Percentiles rank a stretch among this genome's conserved stretches.
phyloP scores from a whole-genome alignment of 2,797 vertebrate genomes.

The Lithobates pipiens region DNA sequence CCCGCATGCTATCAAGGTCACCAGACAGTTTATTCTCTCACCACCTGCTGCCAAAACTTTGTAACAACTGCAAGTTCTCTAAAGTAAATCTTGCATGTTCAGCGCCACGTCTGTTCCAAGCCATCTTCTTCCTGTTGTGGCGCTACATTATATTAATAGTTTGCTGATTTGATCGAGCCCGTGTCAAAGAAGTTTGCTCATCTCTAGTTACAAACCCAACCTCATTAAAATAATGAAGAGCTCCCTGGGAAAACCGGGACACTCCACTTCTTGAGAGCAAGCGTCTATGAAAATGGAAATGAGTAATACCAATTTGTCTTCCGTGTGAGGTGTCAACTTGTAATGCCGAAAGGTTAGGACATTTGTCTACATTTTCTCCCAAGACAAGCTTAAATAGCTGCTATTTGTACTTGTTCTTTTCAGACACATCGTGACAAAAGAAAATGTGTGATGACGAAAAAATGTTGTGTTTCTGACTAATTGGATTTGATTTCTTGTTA shows the following conservation, averaged over 20 bases:
- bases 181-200: background rate
- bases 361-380: slow-evolving; percentile 8
- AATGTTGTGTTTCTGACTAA: background rate
- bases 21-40: no score
- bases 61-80: no score
- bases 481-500: slow-evolving; percentile 2
- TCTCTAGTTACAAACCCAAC: background rate
- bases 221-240: slow-evolving; percentile 13
- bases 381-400: background rate
- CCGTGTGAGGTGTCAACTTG: background rate
- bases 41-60: no score
- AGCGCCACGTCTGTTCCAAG: no score
- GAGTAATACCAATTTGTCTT: slow-evolving; percentile 3
- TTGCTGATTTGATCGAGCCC: background rate
- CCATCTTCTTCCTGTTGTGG: no score
- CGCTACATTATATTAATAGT: background rate
- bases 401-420: background rate
- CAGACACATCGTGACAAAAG: background rate
- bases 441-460: background rate
- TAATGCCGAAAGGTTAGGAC: background rate
- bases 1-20: no score
- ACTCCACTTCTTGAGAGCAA: background rate
- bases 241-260: no score
- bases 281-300: background rate
- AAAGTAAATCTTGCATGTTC: no score